phyloP scores from a whole-genome alignment of 1,140 invertebrate species.

The Drosophila ambigua region DNA sequence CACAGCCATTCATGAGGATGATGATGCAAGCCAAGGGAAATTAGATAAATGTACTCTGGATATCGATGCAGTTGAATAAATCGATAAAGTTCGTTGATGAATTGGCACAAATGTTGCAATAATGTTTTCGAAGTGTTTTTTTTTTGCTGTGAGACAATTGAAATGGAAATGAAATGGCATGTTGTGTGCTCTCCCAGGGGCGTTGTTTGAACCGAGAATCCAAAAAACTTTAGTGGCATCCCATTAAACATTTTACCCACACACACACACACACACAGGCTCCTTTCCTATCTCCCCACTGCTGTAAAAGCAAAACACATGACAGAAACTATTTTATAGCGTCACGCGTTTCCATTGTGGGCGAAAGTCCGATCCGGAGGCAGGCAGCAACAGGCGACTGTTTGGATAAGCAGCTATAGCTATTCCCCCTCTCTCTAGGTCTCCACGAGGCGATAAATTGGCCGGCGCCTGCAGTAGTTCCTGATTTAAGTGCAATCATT shows the following conservation, averaged over 20 bases:
- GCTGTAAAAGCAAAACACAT: constrained; percentile 17
- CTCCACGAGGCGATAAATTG: constrained; percentile 4
- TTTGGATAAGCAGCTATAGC: not conserved
- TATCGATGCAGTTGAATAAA: constrained; percentile 12
- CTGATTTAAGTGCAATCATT: constrained; percentile 7
- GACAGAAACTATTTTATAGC: constrained; percentile 36
- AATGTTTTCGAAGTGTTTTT: not conserved
- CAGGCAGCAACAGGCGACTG: not conserved
- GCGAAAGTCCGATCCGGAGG: constrained; percentile 42
- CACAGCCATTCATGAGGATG: not conserved
- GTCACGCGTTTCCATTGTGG: constrained; percentile 55
- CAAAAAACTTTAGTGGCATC: constrained; percentile 42
- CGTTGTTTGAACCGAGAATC: constrained; percentile 17
- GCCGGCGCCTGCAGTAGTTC: constrained; percentile 13
- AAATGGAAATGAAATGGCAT: constrained; percentile 9
- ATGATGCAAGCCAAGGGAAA: constrained; percentile 26
- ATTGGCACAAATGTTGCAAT: no score
- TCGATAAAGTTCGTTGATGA: no score
- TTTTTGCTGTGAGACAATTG: no score
- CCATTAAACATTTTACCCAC: constrained; percentile 23
- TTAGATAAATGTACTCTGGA: constrained; percentile 10
- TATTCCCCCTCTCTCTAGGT: not conserved
- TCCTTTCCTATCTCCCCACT: no score
- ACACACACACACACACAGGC: constrained; percentile 58
- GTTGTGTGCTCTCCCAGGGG: not conserved